Evolutionary conservation across 2,888 invertebrate genomes (phyloP).

Genomic region (Chrysina gloriosa): DNA sequence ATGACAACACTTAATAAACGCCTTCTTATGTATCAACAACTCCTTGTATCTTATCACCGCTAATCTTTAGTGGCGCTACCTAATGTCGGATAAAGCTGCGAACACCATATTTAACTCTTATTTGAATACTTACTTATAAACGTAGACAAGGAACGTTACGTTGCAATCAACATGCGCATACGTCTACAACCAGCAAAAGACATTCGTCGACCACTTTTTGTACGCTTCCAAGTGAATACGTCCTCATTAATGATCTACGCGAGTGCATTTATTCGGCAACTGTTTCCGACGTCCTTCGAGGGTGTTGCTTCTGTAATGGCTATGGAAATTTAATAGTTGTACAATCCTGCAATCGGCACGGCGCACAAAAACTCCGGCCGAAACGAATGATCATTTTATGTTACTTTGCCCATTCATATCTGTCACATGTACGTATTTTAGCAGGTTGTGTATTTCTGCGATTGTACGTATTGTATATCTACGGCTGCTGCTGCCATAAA

Average conservation of each 20-base stretch:
- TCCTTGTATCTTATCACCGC: too few relatives aligned
- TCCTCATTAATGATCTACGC: constrained; percentile 38
- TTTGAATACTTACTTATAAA: too few relatives aligned
- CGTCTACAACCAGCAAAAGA: constrained; percentile 12
- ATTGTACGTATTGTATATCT: constrained; percentile 52
- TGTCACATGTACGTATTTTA: constrained; percentile 57
- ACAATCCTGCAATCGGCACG: constrained; percentile 58
- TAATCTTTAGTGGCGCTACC: too few relatives aligned
- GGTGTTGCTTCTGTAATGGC: constrained; percentile 53
- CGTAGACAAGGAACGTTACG: too few relatives aligned
- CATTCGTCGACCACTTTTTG: constrained; percentile 15
- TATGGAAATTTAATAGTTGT: constrained; percentile 62
- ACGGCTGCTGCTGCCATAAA: constrained; percentile 56
- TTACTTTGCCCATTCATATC: constrained; percentile 55
- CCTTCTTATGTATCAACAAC: too few relatives aligned
- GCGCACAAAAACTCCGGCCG: constrained; percentile 55
- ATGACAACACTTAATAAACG: too few relatives aligned
- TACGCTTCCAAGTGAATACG: constrained; percentile 34
- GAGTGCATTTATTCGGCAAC: constrained; percentile 36
- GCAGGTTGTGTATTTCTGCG: constrained; percentile 57
- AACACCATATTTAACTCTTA: too few relatives aligned
- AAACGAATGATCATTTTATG: constrained; percentile 61
- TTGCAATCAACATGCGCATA: too few relatives aligned
- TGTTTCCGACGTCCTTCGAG: constrained; percentile 50
- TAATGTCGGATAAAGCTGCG: too few relatives aligned